These are phyloP conservation scores for Hydrolagus colliei DNA, from an alignment of 2,797 vertebrate genomes.

Conservation along the genomic window DNA sequence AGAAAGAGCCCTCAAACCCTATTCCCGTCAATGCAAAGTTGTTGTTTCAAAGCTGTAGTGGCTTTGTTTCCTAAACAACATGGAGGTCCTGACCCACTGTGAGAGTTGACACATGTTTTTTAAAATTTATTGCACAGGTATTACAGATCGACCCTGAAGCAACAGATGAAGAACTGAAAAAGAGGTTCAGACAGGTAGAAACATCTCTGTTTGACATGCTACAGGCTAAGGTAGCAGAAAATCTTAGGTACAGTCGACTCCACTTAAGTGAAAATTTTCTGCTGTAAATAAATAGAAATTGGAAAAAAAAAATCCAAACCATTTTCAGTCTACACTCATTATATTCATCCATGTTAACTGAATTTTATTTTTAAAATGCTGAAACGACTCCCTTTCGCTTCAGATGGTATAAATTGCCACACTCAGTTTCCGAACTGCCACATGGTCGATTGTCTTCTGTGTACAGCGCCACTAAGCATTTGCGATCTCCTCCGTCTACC, in stretches of 20 bases:
- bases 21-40: too few species aligned
- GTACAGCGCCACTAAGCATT: not conserved
- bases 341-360: constrained; percentile 8
- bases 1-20: too few species aligned
- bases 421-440: not conserved
- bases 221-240: constrained; percentile 25
- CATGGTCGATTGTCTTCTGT: not conserved
- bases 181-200: constrained; percentile 86
- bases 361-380: constrained; percentile 22
- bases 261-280: not conserved
- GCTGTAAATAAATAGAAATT: constrained; percentile 10
- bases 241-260: constrained; percentile 15
- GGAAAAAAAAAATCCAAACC: not conserved
- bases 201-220: constrained; percentile 27
- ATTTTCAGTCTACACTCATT: constrained; percentile 7
- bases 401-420: not conserved
- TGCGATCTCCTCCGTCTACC: not conserved
- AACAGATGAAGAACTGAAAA: constrained; percentile 94
- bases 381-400: constrained; percentile 16
- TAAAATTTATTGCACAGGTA: constrained; percentile 59
- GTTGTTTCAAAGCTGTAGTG: too few species aligned
- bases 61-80: too few species aligned
- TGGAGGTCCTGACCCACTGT: too few species aligned
- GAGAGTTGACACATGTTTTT: not conserved
- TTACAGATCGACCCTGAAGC: constrained; percentile 92